Base-by-base conservation (phyloP, 2,888 invertebrate species). In the Diarsia rubi region DNA sequence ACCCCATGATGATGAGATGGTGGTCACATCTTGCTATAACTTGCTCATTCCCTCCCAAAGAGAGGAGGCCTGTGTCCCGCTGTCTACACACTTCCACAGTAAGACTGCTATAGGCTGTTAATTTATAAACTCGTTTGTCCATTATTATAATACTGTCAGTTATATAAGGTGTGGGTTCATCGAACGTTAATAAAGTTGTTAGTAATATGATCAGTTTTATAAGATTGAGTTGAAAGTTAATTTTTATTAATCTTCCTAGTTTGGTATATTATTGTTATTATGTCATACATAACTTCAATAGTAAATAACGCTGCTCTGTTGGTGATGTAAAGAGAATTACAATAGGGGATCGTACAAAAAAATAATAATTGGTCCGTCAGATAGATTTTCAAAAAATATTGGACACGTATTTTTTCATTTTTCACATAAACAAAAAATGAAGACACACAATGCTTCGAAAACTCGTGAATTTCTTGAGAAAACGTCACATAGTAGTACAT, bases 91-190 rank as follows among this genome's bases (percentile, higher is more conserved):
- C 37, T 37, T 37, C 37, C 37, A 1, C 16, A 9, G 19, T 59
- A 4, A 19, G 1, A 59, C 27, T 9, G 3, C n/a, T 27, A 59
- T 2, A 9, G 19, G 27, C 59, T 59, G 19, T 31, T 19, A 9
- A 59, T 27, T 31, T 73, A 78, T 71, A 75, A 66, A 78, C 67
- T 79, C 76, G 49, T 59, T 59, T 42, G 14, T 2, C 64, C 49
- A 69, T 82, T 69, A 57, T 62, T 69, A 57, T 62, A 60, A 59
- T 59, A 59, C 27, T 75, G 37, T 78, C 16, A 24, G 70, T 70
- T 81, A 81, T 59, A 62, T 75, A 84, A 81, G 44, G 6, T 42
- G 44, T 31, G 54, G 54, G 65, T 49, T 60, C 37, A 73, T 57
- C 21, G 24, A 54, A 59, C 31, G 24, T 57, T 82, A n/a, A 69